phyloP scores from a whole-genome alignment of 2,888 invertebrate species.

The Drosophila differens region DNA sequence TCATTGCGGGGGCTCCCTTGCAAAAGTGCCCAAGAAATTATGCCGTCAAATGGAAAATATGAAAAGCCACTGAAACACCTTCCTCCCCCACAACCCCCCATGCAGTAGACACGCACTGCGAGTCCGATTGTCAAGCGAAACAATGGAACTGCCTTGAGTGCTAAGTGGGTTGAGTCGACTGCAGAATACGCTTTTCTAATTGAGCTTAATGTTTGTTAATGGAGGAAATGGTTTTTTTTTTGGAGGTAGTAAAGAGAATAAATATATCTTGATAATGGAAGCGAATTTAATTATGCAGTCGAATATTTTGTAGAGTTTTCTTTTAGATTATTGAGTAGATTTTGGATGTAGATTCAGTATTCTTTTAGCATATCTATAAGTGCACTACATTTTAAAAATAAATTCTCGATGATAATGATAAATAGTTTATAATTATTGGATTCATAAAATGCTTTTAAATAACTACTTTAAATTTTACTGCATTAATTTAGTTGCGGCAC shows the following conservation, averaged over 20 bases:
- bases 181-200: constrained; percentile 13
- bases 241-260: neutral
- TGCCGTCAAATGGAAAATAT: constrained; percentile 69
- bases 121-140: constrained; percentile 45
- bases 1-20: constrained; percentile 21
- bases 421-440: too few species aligned
- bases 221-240: neutral
- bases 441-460: too few species aligned
- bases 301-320: neutral
- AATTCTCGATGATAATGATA: too few species aligned
- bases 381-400: neutral
- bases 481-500: neutral
- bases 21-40: constrained; percentile 64
- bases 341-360: neutral
- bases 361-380: neutral
- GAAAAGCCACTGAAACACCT: constrained; percentile 58
- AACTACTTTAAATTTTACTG: too few species aligned
- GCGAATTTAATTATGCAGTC: neutral
- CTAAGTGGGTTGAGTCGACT: constrained; percentile 1
- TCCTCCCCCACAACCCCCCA: neutral
- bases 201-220: neutral
- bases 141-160: constrained; percentile 23
- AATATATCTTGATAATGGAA: neutral
- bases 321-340: neutral
- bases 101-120: neutral